These are phyloP conservation scores for Panagrolaimus sp. DNA, from an alignment of 1,140 invertebrate species.

Conservation along the genomic window DNA sequence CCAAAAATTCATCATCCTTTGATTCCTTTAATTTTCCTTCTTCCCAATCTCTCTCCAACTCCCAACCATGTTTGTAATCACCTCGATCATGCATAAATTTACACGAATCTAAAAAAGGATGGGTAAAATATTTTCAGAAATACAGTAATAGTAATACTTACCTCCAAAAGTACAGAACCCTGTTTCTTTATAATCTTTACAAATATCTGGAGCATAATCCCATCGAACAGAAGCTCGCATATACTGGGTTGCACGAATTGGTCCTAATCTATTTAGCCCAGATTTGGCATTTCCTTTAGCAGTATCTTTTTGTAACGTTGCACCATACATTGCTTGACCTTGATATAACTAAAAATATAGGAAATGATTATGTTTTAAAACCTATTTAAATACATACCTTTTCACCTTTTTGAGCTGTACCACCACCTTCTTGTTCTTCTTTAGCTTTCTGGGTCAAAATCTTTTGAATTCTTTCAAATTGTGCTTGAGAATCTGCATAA, in stretches of 20 bases:
- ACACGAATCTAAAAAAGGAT: conserved; percentile 76
- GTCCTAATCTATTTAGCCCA: conserved; percentile 66
- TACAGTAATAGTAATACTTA: conserved; percentile 61
- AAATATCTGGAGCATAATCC: conserved; percentile 99
- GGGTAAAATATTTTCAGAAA: conserved; percentile 17
- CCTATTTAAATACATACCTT: conserved; percentile 17
- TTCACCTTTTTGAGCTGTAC: neutral
- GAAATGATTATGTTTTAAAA: no score
- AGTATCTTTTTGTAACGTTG: conserved; percentile 88
- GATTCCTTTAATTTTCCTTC: conserved; percentile 65
- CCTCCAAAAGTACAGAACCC: conserved; percentile 98
- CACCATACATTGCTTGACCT: conserved; percentile 88
- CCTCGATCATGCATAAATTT: conserved; percentile 95
- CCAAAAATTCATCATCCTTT: conserved; percentile 71
- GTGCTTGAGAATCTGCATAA: conserved; percentile 83
- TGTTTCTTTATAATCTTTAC: conserved; percentile 99
- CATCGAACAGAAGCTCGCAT: conserved; percentile 88
- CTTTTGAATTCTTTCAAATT: conserved; percentile 82
- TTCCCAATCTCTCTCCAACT: conserved; percentile 80
- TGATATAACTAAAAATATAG: conserved; percentile 69
- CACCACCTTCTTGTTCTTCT: conserved; percentile 22
- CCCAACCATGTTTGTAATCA: conserved; percentile 98
- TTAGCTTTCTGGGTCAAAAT: conserved; percentile 68
- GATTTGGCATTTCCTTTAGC: conserved; percentile 65
- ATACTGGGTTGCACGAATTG: conserved; percentile 89